Conservation (phyloP, 2,113 vertebrate species). For the Microtus pennsylvanicus region DNA sequence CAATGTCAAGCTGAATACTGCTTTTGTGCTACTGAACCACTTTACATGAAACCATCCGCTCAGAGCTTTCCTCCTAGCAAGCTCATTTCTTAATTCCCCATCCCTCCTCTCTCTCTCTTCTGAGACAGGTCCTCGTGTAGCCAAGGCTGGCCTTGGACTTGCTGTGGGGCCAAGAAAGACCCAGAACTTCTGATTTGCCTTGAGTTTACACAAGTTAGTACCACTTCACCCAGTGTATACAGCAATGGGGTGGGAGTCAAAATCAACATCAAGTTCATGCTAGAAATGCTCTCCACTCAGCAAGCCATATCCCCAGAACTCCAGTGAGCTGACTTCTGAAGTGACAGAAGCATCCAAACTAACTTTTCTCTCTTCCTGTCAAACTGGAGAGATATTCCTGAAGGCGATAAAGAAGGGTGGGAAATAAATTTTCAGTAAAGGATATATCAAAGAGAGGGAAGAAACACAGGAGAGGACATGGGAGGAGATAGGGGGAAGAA, state of each 20-base stretch:
- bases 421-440: conserved; percentile 13
- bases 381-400: conserved; percentile 44
- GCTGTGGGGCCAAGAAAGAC: not conserved
- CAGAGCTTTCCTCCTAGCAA: not conserved
- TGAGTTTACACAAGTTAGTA: not conserved
- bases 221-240: too few species aligned
- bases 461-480: not conserved
- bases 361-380: conserved; percentile 12
- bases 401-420: not conserved
- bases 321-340: not conserved
- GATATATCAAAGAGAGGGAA: not conserved
- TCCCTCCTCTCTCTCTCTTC: not conserved
- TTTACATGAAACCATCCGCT: not conserved
- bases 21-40: not conserved
- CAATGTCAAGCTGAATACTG: not conserved
- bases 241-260: not conserved
- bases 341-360: not conserved
- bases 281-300: not conserved
- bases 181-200: not conserved
- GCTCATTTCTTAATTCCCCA: too few species aligned
- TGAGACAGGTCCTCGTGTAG: too few species aligned
- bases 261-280: not conserved
- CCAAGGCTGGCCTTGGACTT: not conserved
- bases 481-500: not conserved
- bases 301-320: not conserved